A percentile compares a stretch with the other conserved stretches of the same genome.
Conservation (phyloP, 92 coral and sea anemone species). For the Meandrina meandrites region DNA sequence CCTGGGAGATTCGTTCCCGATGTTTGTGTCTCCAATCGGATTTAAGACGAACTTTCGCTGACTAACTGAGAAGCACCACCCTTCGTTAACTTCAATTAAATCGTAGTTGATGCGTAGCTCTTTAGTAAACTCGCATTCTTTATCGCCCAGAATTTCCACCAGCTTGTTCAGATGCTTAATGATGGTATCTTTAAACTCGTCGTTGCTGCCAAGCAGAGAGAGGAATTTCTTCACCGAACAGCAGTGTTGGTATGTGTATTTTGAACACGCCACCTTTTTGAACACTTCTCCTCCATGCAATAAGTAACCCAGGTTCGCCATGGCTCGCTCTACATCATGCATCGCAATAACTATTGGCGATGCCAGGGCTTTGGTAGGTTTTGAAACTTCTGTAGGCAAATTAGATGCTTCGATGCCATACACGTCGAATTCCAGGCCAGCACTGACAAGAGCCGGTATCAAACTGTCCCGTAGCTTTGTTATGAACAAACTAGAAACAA, state of each 20-base stretch:
- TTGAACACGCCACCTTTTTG: constrained; percentile 21
- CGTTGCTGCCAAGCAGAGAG: constrained; percentile 29
- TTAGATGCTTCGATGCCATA: constrained; percentile 20
- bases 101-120: constrained; percentile 25
- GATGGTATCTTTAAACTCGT: constrained; percentile 28
- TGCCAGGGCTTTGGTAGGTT: background rate
- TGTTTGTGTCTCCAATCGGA: constrained; percentile 5
- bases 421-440: constrained; percentile 10
- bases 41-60: background rate
- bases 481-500: background rate
- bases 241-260: constrained; percentile 36
- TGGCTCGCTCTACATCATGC: constrained; percentile 22
- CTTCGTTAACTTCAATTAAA: constrained; percentile 29
- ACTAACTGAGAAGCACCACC: constrained; percentile 26
- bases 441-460: background rate
- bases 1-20: constrained; percentile 2
- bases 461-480: background rate
- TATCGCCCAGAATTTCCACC: constrained; percentile 15
- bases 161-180: constrained; percentile 27
- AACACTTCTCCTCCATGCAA: constrained; percentile 37
- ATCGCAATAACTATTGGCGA: constrained; percentile 34
- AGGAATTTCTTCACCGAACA: constrained; percentile 20
- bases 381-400: constrained; percentile 1
- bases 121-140: constrained; percentile 1
- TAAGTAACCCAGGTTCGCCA: constrained; percentile 40